phyloP scores from a whole-genome alignment of 2,113 vertebrate species.

The Coryphaenoides rupestris region DNA sequence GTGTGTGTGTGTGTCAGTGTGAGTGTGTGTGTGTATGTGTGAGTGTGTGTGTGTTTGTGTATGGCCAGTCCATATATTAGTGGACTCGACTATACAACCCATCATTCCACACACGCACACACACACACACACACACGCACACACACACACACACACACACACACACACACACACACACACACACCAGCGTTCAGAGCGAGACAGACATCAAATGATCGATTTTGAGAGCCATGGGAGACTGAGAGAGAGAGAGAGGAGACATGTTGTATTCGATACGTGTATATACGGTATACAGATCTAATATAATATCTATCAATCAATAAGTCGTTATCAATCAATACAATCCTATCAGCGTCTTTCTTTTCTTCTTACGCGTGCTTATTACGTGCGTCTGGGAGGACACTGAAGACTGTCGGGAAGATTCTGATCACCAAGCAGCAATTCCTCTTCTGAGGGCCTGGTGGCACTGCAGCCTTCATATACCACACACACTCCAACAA shows the following conservation, averaged over 20 bases:
- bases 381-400: background rate
- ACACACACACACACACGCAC: conserved; percentile 13
- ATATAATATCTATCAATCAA: too few species aligned
- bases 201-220: too few species aligned
- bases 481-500: conserved; percentile 26
- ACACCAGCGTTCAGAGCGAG: background rate
- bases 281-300: too few species aligned
- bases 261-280: too few species aligned
- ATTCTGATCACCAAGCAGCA: conserved; percentile 31
- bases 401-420: background rate
- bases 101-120: background rate
- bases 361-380: too few species aligned
- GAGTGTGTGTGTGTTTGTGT: background rate
- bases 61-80: too few species aligned
- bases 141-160: conserved; percentile 1
- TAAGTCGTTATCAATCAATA: too few species aligned
- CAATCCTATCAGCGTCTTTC: too few species aligned
- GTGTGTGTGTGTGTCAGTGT: conserved; percentile 17
- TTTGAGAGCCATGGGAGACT: too few species aligned
- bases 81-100: too few species aligned
- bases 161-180: background rate
- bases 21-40: conserved; percentile 10
- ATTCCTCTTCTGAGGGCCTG: conserved; percentile 61
- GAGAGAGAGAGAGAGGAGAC: too few species aligned
- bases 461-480: conserved; percentile 70